Base-by-base conservation (phyloP, 2,888 invertebrate species). In the Cyclophora punctaria region DNA sequence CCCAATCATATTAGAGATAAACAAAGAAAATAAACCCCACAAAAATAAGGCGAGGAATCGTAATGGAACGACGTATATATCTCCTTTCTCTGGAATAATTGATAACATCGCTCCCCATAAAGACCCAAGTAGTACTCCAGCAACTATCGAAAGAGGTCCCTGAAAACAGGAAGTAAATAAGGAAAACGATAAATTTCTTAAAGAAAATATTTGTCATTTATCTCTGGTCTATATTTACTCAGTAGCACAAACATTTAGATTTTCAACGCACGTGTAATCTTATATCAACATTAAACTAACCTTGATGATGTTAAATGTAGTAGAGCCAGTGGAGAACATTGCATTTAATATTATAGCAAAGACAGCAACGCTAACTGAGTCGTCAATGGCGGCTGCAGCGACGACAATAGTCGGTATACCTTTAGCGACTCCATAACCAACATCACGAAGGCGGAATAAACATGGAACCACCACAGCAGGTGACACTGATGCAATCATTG, bases 401-500 rank as follows among this genome's bases (percentile, higher is more conserved):
- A 97, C 93, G 5, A 97, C 92, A 47, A 97, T 89, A 0, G 96
- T 96, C 1, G 96, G 96, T 44, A 97, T 95, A 7, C 96, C 96
- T 86, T 96, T 95, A 40, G 93, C 91, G 0, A 94, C 92, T 0
- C 97, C 96, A 67, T 94, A 95, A 0, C 91, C 91, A 63, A 91
- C 91, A 53, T 91, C 91, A 43, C 95, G 90, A 6, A 96, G 83
- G 54, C 92, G 88, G 66, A 97, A 92, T 58, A 97, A 89, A 64
- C 95, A 94, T 0, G 97, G 96, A 0, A 97, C 96, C 5, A 97
- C 94, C 3, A 97, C 96, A 4, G 97, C 97, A 3, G 97, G 96
- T 0, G 96, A 95, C 0, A 97, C 96, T 2, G 96, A 97, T 0
- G 95, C 95, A 58, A 95, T 90, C 68, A 95, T 92, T 52, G 93